phyloP scores from a whole-genome alignment of 2,113 vertebrate genomes.

The Tursiops truncatus region DNA sequence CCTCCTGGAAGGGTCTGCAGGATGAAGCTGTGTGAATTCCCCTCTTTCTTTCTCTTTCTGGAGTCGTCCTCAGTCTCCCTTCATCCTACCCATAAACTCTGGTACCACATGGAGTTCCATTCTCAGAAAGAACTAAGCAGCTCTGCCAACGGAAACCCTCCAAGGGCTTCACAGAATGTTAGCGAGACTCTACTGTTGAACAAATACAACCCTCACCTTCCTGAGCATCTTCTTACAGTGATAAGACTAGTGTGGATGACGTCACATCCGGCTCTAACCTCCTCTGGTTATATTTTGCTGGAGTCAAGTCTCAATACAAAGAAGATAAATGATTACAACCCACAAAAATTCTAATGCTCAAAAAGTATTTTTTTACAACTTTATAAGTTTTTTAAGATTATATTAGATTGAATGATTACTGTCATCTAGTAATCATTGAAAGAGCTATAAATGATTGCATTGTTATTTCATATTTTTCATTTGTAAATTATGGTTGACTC shows the following conservation, averaged over 20 bases:
- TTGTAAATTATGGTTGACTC: neutral
- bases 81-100: accelerated
- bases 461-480: neutral
- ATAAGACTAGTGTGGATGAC: accelerated
- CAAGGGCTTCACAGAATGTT: accelerated
- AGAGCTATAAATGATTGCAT: accelerated
- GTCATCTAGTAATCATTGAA: neutral
- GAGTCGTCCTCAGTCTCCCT: neutral
- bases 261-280: neutral
- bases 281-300: neutral
- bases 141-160: neutral
- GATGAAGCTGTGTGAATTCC: neutral
- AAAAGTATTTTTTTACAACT: neutral
- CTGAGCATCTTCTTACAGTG: accelerated
- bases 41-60: neutral
- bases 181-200: accelerated
- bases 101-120: accelerated
- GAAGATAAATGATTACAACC: neutral
- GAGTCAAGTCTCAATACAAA: neutral
- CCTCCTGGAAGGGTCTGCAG: neutral
- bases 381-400: neutral
- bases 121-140: neutral
- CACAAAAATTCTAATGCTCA: neutral
- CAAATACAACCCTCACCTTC: accelerated
- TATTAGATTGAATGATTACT: neutral